Evolutionary conservation across 2,797 vertebrate genomes (phyloP).

Genomic region (Neomorphus geoffroyi): DNA sequence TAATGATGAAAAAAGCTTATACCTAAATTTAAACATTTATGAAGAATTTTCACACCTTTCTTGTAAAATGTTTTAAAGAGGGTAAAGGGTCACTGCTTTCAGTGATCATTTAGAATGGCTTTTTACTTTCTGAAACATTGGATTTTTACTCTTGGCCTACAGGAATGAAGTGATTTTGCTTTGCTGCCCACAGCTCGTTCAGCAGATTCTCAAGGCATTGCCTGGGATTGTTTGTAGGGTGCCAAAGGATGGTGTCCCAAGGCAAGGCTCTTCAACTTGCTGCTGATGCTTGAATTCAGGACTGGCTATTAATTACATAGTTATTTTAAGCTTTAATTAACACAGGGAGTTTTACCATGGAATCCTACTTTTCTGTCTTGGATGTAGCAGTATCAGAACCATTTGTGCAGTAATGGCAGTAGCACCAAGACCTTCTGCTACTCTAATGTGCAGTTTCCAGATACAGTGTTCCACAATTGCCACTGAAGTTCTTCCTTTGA

Average conservation of each 20-base stretch:
- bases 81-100: not conserved
- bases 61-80: not conserved
- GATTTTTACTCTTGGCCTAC: not conserved
- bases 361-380: not conserved
- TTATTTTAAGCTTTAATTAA: not conserved
- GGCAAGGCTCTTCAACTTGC: not conserved
- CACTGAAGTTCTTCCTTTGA: not conserved
- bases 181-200: not conserved
- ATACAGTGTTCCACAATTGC: not conserved
- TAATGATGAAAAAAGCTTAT: not conserved
- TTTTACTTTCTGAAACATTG: not conserved
- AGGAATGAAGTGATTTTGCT: not conserved
- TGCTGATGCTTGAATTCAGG: not conserved
- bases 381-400: not conserved
- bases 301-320: not conserved
- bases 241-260: not conserved
- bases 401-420: not conserved
- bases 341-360: not conserved
- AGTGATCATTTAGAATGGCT: not conserved
- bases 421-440: not conserved
- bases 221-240: not conserved
- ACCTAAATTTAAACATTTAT: not conserved
- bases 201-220: not conserved
- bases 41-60: not conserved
- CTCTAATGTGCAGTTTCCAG: not conserved